Evolutionary conservation across 2,888 invertebrate species (phyloP).

Genomic region (Zaprionus bogoriensis): DNA sequence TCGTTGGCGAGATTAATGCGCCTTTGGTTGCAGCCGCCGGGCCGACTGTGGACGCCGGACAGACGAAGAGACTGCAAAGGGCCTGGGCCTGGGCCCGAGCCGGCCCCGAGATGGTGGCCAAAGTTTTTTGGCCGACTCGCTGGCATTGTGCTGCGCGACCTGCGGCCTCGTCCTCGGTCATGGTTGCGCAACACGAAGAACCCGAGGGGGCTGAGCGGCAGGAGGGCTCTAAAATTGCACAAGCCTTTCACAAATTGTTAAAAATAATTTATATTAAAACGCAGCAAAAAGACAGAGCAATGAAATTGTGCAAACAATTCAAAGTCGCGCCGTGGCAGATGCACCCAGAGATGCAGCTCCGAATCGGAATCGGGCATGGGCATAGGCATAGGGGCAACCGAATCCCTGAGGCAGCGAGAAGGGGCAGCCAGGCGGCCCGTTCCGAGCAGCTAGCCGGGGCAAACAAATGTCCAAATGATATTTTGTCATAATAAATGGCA

Average conservation of each 20-base stretch:
- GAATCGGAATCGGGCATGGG: constrained; percentile 10
- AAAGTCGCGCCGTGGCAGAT: constrained; percentile 53
- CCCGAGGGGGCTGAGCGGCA: constrained; percentile 15
- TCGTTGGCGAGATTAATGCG: constrained; percentile 76
- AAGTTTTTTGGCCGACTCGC: constrained; percentile 54
- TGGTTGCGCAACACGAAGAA: constrained; percentile 61
- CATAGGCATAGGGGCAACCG: constrained; percentile 5
- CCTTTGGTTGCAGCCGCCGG: constrained; percentile 74
- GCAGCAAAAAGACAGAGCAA: constrained; percentile 74
- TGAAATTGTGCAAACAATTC: constrained; percentile 77
- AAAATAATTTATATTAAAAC: constrained; percentile 75
- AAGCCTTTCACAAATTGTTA: constrained; percentile 66
- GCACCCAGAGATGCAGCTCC: constrained; percentile 14
- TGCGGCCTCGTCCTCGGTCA: constrained; percentile 51
- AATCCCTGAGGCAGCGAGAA: constrained; percentile 15
- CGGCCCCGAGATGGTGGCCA: constrained; percentile 28
- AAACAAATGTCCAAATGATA: constrained; percentile 77
- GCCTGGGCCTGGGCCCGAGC: not conserved
- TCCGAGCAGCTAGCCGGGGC: constrained; percentile 30
- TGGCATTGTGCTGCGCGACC: constrained; percentile 45
- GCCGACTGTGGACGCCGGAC: constrained; percentile 1
- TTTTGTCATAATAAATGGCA: constrained; percentile 78
- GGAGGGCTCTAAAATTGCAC: constrained; percentile 3
- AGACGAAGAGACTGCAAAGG: not conserved
- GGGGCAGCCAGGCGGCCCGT: too few relatives aligned